A percentile compares a stretch with the other conserved stretches of the same genome.
phyloP scores from a whole-genome alignment of 2,797 vertebrate genomes.

The Antrozous pallidus region DNA sequence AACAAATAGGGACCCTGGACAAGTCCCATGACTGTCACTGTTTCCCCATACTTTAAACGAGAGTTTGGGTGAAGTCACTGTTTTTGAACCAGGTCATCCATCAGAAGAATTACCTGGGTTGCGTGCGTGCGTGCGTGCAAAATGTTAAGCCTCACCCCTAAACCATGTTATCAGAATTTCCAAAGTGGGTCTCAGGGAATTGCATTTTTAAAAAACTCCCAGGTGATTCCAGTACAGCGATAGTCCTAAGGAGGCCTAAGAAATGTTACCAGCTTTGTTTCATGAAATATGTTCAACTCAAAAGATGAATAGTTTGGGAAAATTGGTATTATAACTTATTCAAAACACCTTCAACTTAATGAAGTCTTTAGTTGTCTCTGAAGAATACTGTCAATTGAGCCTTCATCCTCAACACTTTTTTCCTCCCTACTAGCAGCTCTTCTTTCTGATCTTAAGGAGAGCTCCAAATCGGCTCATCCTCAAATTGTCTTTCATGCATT shows the following conservation, averaged over 20 bases:
- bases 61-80: not conserved
- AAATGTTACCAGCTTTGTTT: not conserved
- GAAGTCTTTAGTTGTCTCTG: not conserved
- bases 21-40: not conserved
- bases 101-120: not conserved
- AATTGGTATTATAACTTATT: not conserved
- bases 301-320: not conserved
- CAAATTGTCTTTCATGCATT: not conserved
- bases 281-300: not conserved
- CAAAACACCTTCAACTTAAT: not conserved
- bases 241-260: not conserved
- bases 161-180: conserved; percentile 19
- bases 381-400: conserved; percentile 10
- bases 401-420: not conserved
- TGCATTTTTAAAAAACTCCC: not conserved
- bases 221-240: not conserved
- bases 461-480: not conserved
- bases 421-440: not conserved
- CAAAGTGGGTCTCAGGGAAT: not conserved
- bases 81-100: not conserved
- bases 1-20: no score
- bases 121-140: not conserved
- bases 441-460: not conserved
- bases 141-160: not conserved
- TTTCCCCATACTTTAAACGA: not conserved